Base-by-base conservation (phyloP, 2,888 invertebrate genomes). In the Drosophila macrothrix region DNA sequence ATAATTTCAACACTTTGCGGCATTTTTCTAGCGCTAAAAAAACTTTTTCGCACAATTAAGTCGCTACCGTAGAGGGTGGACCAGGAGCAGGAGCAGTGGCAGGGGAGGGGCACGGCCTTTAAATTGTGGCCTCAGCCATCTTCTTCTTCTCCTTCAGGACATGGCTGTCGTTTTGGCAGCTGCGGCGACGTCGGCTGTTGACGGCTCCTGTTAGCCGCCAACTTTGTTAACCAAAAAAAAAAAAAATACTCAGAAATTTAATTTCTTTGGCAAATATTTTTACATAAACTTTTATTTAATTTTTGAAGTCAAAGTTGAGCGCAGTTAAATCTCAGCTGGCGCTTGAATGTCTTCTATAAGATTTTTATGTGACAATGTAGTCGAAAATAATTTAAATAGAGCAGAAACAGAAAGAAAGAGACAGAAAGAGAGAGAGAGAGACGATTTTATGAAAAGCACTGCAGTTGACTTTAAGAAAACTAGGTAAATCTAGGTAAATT, bases 1-100 rank as follows among this genome's bases (percentile, higher is more conserved):
- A 72, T 67, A 79, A 73, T 79, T 76, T 84, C 54, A 65, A 82
- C 88, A 83, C 76, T 83, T 76, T 72, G 73, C 65, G 68, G 82
- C 53, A 60, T 72, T 78, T 72, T 76, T 80, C 77, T 67, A 80
- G 67, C 67, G 52, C 39, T 56, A 29, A 31, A 67, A 43, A 67
- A 79, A 79, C 41, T 78, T 78, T 77, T 70, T 67, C 74, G 50
- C 82, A 78, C 82, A 81, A 79, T 81, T 79, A 81, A 79, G 68
- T 78, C 33, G 66, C n/a, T n/a, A 5, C 43, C 43, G 12, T 7
- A 9, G 46, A 12, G 10, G 16, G 16, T 31, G 41, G 5, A 14
- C 2, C 22, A n/a, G 22, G 25, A 22, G 41, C 1, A 10, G 2
- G 28, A 14, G 35, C 14, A 5, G 14, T 2, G 35, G 35, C 35